Percentiles rank a stretch among this genome's conserved stretches.
phyloP scores from a whole-genome alignment of 2,888 invertebrate genomes.

The Helobdella robusta region DNA sequence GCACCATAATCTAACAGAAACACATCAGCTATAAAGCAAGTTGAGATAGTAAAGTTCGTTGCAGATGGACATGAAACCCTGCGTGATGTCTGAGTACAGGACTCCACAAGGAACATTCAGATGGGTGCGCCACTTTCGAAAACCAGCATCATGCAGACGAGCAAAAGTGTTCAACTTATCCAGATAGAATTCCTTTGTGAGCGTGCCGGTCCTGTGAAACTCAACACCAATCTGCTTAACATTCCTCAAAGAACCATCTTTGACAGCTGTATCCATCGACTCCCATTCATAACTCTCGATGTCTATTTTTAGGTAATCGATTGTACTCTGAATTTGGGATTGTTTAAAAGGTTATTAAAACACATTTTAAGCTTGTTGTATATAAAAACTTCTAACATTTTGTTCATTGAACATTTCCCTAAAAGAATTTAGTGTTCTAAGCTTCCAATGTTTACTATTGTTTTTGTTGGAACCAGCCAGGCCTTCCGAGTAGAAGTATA shows the following conservation, averaged over 20 bases:
- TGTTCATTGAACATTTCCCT: too few relatives aligned
- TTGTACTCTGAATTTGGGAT: background rate
- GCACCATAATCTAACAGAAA: too few relatives aligned
- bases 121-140: background rate
- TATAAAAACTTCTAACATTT: too few relatives aligned
- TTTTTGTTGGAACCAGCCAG: too few relatives aligned
- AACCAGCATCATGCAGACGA: background rate
- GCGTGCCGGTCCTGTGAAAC: background rate
- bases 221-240: constrained; percentile 11
- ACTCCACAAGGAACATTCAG: background rate
- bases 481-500: too few relatives aligned
- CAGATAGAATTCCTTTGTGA: too few relatives aligned
- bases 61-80: background rate
- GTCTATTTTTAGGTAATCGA: constrained; percentile 8
- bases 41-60: constrained; percentile 1
- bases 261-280: background rate
- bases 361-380: too few relatives aligned
- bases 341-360: too few relatives aligned
- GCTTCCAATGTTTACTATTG: too few relatives aligned
- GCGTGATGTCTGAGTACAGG: background rate
- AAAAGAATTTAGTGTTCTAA: too few relatives aligned
- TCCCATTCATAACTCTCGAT: too few relatives aligned
- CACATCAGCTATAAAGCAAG: too few relatives aligned
- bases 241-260: constrained; percentile 2
- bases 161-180: background rate